Conservation (phyloP, 2,888 invertebrate genomes). For the Aphodius sticticus region DNA sequence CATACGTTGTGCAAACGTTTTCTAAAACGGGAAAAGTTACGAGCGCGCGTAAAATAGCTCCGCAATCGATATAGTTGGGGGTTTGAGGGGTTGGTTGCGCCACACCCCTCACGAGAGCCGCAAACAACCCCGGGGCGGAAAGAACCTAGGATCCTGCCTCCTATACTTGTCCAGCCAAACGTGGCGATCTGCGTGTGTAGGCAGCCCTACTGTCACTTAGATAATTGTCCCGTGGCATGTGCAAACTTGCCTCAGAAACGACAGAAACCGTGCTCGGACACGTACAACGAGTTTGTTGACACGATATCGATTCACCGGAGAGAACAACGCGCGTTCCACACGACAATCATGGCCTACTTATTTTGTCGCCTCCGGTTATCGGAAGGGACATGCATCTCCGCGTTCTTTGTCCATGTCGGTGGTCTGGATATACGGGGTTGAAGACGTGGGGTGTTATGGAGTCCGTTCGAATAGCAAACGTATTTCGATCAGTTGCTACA, state of each 20-base stretch:
- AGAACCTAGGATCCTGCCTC: not conserved
- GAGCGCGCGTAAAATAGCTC: not conserved
- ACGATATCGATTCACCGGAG: not conserved
- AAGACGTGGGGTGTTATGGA: not conserved
- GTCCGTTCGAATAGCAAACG: not conserved
- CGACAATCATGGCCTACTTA: not conserved
- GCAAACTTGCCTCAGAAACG: not conserved
- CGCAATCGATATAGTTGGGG: not conserved
- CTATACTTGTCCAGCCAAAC: not conserved
- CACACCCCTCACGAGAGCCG: not conserved
- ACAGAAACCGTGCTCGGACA: not conserved
- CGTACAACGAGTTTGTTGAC: not conserved
- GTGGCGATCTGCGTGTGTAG: not conserved
- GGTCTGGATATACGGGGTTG: not conserved
- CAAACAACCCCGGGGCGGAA: not conserved
- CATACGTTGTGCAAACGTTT: not conserved
- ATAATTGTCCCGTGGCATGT: not conserved
- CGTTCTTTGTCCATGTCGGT: not conserved
- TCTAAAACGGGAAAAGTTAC: conserved; percentile 4
- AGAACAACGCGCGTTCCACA: not conserved
- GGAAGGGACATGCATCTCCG: not conserved
- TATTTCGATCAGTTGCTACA: too few species aligned
- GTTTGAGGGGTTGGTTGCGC: not conserved
- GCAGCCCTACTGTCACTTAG: not conserved
- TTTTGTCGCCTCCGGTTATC: not conserved